Evolutionary conservation across 2,888 invertebrate genomes (phyloP), one percentile per base, ranked within the genome.

Genomic region (Agrypnus murinus): DNA sequence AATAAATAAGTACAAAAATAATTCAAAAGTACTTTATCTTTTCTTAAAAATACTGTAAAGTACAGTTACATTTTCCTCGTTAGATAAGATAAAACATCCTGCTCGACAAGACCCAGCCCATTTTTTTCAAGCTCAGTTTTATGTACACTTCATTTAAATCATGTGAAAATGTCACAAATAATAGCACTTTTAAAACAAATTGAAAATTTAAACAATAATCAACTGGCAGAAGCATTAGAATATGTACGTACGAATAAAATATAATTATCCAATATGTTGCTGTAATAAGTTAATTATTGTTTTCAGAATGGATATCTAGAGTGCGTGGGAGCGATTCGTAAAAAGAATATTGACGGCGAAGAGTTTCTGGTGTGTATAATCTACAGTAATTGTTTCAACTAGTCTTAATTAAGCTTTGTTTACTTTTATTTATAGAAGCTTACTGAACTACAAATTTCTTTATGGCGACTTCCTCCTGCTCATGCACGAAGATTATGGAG

Each of bases 401-500:
- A 46, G 31, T 40, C 36, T 59, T 40, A 50, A 63, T 57, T 65
- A 69, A 63, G 48, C 48, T 12, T 25, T 31, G 10, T 70, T 46
- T 67, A 57, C 15, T 2, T 70, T 46, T 67, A 57, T 73, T 67
- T 71, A 63, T 64, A 75, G 75, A 72, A 74, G 58, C 69, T 75
- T 57, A 74, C 64, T 14, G 75, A 75, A 65, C 46, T 68, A 32
- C 72, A 75, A 65, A 55, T 75, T 40, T 63, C 65, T 17, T 63
- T 72, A 45, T 75, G 74, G 75, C 53, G 65, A 17, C 72, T 64
- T 9, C 57, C 71, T 48, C 15, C 36, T 45, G 32, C 36, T n/a
- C 74, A 75, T 48, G 59, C 48, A 34, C 70, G 65, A 32, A 65
- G 74, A 53, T 65, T 75, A 55, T 75, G 75, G 75, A 72, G 70